Conservation (phyloP, 2,113 vertebrate genomes). For the Setophaga petechia region DNA sequence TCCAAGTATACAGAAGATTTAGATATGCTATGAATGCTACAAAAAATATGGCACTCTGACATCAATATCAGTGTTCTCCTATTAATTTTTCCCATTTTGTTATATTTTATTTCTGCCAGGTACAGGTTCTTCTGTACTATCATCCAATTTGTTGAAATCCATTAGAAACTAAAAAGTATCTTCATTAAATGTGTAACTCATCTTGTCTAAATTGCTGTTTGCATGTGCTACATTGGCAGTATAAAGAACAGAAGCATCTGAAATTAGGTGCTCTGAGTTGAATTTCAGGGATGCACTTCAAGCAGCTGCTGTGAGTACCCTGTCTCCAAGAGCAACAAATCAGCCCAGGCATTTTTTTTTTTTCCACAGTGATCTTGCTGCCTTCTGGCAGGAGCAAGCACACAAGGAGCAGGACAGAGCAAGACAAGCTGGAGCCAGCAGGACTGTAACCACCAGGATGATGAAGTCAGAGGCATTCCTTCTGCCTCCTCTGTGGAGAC, state of each 20-base stretch:
- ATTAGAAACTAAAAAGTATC: background rate
- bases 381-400: background rate
- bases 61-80: background rate
- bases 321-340: background rate
- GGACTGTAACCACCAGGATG: background rate
- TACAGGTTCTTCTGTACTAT: background rate
- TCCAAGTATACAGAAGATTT: background rate
- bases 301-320: background rate
- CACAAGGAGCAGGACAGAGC: accelerated
- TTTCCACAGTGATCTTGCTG: background rate
- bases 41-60: background rate
- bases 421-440: background rate
- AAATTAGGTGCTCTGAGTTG: background rate
- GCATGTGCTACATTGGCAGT: background rate
- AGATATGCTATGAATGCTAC: background rate
- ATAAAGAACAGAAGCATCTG: background rate
- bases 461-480: background rate
- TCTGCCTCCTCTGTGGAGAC: background rate
- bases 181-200: background rate
- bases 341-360: background rate
- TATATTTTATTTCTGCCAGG: background rate
- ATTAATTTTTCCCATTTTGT: background rate
- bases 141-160: background rate
- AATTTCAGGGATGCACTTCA: background rate
- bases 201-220: background rate